These are phyloP conservation scores for Marisa cornuarietis DNA, from an alignment of 1,140 invertebrate species.

Conservation along the genomic window DNA sequence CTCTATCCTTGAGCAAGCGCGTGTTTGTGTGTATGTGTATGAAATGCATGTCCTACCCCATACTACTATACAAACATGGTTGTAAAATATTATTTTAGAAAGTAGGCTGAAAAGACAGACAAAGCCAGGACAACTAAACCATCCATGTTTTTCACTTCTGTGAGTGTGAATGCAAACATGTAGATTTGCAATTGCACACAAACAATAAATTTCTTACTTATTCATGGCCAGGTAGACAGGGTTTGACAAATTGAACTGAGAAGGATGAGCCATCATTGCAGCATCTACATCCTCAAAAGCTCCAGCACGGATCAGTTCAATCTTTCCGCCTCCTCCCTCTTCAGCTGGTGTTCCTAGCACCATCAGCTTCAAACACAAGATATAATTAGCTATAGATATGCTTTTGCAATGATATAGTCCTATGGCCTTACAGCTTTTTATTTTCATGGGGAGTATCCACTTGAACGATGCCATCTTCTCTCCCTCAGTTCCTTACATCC, in stretches of 20 bases:
- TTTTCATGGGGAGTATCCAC: not conserved
- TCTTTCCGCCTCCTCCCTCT: conserved; percentile 66
- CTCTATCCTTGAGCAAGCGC: too few relatives aligned
- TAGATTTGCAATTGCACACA: too few relatives aligned
- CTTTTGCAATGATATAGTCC: not conserved
- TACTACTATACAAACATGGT: too few relatives aligned
- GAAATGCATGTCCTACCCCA: too few relatives aligned
- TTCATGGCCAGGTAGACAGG: conserved; percentile 48
- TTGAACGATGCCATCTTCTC: not conserved
- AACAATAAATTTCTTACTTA: conserved; percentile 30
- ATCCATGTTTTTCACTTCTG: too few relatives aligned
- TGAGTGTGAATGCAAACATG: too few relatives aligned
- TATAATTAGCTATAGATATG: too few relatives aligned
- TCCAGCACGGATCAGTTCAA: conserved; percentile 60
- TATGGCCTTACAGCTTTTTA: not conserved
- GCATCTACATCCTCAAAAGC: conserved; percentile 63
- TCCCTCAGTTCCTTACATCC: too few relatives aligned
- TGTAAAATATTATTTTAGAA: too few relatives aligned
- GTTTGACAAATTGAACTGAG: conserved; percentile 39
- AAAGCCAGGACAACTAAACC: too few relatives aligned
- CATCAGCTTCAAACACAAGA: conserved; percentile 50
- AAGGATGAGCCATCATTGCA: conserved; percentile 67
- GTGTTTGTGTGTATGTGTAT: too few relatives aligned
- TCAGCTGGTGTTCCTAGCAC: conserved; percentile 66
- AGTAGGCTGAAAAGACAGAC: too few relatives aligned